Evolutionary conservation across 2,888 invertebrate genomes (phyloP).

Genomic region (Cheilosia scutellata): DNA sequence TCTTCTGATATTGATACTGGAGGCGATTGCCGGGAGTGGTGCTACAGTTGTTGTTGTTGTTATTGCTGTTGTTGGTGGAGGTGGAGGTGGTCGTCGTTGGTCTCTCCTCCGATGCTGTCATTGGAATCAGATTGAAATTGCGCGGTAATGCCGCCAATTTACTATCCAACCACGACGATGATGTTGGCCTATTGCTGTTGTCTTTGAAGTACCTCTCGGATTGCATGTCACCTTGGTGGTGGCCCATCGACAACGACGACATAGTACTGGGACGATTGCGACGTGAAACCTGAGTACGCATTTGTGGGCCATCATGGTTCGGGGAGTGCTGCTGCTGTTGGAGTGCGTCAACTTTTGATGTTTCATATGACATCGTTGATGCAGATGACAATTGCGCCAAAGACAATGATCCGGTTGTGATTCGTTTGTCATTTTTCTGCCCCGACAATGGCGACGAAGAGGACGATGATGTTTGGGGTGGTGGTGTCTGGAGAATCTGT

Average conservation of each 20-base stretch:
- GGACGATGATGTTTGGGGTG: slow-evolving; percentile 76
- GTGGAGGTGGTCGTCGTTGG: slow-evolving; percentile 26
- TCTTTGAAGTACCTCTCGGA: slow-evolving; percentile 74
- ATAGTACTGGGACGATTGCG: slow-evolving; percentile 76
- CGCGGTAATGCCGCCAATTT: slow-evolving; percentile 75
- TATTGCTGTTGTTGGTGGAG: slow-evolving; percentile 17
- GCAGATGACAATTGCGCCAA: slow-evolving; percentile 83
- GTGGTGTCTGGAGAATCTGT: slow-evolving; percentile 78
- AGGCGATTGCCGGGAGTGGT: slow-evolving; percentile 77
- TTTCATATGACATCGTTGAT: slow-evolving; percentile 78
- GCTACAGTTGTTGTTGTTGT: slow-evolving; percentile 53
- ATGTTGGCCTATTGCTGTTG: slow-evolving; percentile 66
- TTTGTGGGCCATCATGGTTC: slow-evolving; percentile 78
- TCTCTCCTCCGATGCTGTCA: slow-evolving; percentile 41
- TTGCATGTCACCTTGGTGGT: slow-evolving; percentile 69
- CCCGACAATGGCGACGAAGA: slow-evolving; percentile 37
- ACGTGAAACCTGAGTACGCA: slow-evolving; percentile 82
- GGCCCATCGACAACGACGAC: slow-evolving; percentile 17
- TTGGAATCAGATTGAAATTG: slow-evolving; percentile 70
- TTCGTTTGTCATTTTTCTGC: slow-evolving; percentile 57
- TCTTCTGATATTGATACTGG: slow-evolving; percentile 82
- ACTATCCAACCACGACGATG: slow-evolving; percentile 62
- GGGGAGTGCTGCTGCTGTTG: slow-evolving; percentile 76
- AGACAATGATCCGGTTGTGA: slow-evolving; percentile 78
- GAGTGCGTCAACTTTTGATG: slow-evolving; percentile 75